These are phyloP conservation scores for Anguilla megastoma DNA, from an alignment of 2,797 vertebrate species.

Conservation along the genomic window DNA sequence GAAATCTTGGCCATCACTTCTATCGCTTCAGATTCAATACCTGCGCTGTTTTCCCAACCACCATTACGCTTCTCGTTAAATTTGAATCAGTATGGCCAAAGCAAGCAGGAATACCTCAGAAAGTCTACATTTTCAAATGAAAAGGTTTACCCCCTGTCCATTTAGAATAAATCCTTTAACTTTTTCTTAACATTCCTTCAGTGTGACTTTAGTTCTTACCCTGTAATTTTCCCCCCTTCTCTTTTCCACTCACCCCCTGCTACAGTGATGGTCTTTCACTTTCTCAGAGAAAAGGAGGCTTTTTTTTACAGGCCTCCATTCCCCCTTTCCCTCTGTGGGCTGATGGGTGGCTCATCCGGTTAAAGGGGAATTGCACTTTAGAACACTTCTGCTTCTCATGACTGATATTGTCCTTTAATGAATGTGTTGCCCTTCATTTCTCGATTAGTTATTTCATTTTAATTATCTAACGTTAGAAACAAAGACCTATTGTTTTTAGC, in stretches of 20 bases:
- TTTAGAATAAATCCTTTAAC: conserved; percentile 37
- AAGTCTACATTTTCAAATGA: conserved; percentile 57
- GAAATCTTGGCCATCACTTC: conserved; percentile 71
- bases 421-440: too few species aligned
- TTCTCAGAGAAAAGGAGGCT: neutral
- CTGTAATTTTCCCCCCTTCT: conserved; percentile 27
- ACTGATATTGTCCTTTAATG: too few species aligned
- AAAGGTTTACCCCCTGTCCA: conserved; percentile 48
- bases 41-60: conserved; percentile 61
- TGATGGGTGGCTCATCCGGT: neutral
- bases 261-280: neutral
- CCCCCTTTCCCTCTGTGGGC: neutral
- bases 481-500: too few species aligned
- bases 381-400: too few species aligned
- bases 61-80: conserved; percentile 69
- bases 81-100: conserved; percentile 64
- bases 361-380: neutral
- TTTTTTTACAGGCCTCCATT: neutral
- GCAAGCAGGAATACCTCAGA: conserved; percentile 64
- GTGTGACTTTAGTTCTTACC: conserved; percentile 37
- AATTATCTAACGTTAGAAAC: too few species aligned
- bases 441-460: too few species aligned
- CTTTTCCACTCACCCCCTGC: neutral
- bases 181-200: conserved; percentile 46
- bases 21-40: conserved; percentile 69